Evolutionary conservation across 2,797 vertebrate species (phyloP), one percentile per base, ranked within the genome.

Genomic region (Centroberyx gerrardi): DNA sequence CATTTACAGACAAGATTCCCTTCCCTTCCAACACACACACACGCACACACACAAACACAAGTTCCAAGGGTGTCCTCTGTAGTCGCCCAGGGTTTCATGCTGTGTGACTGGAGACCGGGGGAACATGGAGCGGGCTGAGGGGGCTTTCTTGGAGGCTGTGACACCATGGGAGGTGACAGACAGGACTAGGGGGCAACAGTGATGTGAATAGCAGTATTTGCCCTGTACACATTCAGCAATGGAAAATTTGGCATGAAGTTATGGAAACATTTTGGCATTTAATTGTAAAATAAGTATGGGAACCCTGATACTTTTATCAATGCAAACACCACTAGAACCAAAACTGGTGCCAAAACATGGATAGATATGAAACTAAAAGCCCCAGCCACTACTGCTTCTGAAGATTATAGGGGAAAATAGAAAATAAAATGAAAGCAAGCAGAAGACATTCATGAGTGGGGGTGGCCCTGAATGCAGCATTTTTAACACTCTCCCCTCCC

Each of bases 111-210:
- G 66, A 68, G 53, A 63, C 46, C 22, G n/a, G 74, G 10, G 31
- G 38, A 58, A 56, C 53, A 53, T 42, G 42, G 18, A 29, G 51
- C n/a, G 7, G 40, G 28, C 62, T 68, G 51, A 64, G 63, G n/a
- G 8, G 1, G 71, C 27, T 46, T 59, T 62, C 62, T 18, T 73
- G 18, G 29, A 40, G 8, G 14, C 46, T 73, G 2, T 81, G 80
- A 87, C 55, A 59, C 81, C 38, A 86, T 76, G 8, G 29, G 71
- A 51, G 36, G 42, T 81, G 82, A 75, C 78, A 74, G 61, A 29
- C 72, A n/a, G 13, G 49, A 7, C 51, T 52, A 18, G 7, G n/a
- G 5, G 48, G 48, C 4, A 49, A 7, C 48, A 15, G 14, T 14
- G 44, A 48, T 48, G 44, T 48, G 44, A 3, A 17, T 15, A 15